Evolutionary conservation across 2,113 vertebrate genomes (phyloP).

Genomic region (Chelonoidis abingdonii): DNA sequence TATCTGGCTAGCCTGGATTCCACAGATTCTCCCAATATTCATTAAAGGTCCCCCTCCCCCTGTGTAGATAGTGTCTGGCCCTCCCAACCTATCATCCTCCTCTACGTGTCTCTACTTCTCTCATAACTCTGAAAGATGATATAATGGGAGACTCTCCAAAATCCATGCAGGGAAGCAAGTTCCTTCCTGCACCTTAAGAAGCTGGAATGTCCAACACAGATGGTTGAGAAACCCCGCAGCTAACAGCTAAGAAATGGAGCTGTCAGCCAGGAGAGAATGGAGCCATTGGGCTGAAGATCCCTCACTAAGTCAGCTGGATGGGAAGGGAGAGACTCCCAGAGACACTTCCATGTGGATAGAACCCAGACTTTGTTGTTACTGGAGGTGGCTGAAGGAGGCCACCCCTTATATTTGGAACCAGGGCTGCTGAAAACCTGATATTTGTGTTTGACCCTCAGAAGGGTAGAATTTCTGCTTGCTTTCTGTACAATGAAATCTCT

Average conservation of each 20-base stretch:
- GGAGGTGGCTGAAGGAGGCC: background rate
- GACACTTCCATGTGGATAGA: rapidly evolving
- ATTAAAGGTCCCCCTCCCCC: background rate
- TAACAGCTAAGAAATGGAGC: background rate
- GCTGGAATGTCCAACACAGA: background rate
- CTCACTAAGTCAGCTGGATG: background rate
- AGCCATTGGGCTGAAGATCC: background rate
- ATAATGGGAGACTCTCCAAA: background rate
- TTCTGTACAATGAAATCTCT: background rate
- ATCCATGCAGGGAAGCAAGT: background rate
- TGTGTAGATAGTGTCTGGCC: background rate
- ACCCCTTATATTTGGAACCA: background rate
- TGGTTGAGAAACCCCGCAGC: background rate
- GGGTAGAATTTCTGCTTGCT: background rate
- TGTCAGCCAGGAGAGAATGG: background rate
- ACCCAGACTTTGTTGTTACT: background rate
- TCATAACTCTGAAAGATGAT: background rate
- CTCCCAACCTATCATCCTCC: background rate
- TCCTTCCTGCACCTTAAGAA: conserved; percentile 5
- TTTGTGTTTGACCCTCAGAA: background rate
- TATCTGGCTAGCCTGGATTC: background rate
- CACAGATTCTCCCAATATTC: background rate
- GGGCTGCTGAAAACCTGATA: background rate
- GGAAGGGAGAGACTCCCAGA: background rate
- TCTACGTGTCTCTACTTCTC: background rate